Conservation (phyloP, 2,113 vertebrate genomes). For the Eira barbara region DNA sequence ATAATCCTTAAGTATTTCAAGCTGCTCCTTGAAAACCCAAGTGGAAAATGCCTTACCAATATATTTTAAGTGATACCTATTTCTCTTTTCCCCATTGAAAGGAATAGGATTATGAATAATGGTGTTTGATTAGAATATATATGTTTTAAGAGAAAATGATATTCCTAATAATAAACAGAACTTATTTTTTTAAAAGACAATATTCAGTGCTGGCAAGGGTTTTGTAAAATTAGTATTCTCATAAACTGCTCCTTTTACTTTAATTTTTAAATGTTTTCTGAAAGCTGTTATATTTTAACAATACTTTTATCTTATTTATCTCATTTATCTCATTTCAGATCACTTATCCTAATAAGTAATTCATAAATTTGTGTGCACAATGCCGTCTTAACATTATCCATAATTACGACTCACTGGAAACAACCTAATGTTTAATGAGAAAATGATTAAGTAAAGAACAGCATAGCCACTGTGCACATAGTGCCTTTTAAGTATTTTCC, state of each 20-base stretch:
- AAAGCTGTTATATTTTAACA: not conserved
- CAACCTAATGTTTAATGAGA: not conserved
- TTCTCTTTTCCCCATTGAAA: not conserved
- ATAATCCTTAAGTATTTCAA: not conserved
- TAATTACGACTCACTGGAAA: not conserved
- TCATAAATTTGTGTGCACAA: conserved; percentile 28
- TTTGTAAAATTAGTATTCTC: not conserved
- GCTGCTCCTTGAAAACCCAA: not conserved
- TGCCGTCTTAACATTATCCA: not conserved
- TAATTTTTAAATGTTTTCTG: conserved; percentile 21
- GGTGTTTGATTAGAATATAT: not conserved
- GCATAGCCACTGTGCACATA: not conserved
- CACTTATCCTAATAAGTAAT: conserved; percentile 19
- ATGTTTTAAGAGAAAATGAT: not conserved
- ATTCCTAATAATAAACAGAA: not conserved
- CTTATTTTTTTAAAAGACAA: conserved; percentile 9
- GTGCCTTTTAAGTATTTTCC: not conserved
- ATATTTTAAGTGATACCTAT: not conserved
- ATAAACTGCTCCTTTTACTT: not conserved
- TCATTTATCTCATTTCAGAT: conserved; percentile 19
- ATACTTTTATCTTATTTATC: conserved; percentile 8
- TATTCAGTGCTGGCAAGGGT: not conserved
- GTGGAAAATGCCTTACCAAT: not conserved
- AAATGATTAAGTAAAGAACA: not conserved
- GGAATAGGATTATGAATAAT: not conserved